Conservation (phyloP, 1,140 invertebrate species). For the Aphelenchoides fujianensis region DNA sequence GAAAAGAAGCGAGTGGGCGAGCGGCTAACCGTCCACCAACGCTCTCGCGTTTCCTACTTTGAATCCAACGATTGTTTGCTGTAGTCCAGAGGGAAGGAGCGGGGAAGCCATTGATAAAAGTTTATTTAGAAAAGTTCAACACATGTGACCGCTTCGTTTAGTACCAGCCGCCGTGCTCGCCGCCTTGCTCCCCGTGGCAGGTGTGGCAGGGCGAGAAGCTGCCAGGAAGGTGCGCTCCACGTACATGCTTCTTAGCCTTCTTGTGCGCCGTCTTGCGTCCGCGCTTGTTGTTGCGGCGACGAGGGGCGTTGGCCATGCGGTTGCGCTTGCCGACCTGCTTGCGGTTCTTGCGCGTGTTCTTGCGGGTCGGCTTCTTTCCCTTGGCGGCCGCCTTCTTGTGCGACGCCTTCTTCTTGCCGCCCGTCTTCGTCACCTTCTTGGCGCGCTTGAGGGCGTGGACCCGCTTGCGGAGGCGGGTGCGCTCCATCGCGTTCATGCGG, state of each 20-base stretch:
- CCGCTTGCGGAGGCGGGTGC: background rate
- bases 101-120: background rate
- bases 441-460: background rate
- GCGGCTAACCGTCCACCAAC: background rate
- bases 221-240: background rate
- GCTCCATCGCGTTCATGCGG: background rate
- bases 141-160: no score
- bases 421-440: background rate
- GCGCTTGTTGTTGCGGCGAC: no score
- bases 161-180: no score
- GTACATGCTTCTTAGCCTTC: background rate
- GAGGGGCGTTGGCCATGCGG: no score
- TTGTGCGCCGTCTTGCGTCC: no score
- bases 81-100: background rate
- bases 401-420: background rate
- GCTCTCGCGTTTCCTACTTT: background rate
- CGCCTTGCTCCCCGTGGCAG: background rate
- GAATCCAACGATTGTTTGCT: background rate
- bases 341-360: background rate
- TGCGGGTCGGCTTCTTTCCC: background rate
- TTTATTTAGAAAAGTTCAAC: no score
- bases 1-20: background rate
- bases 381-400: background rate
- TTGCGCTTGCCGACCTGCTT: background rate
- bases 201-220: background rate